A percentile compares a stretch with the other conserved stretches of the same genome.
These are phyloP conservation scores for Redunca redunca DNA, from an alignment of 2,113 vertebrate genomes.

Conservation along the genomic window DNA sequence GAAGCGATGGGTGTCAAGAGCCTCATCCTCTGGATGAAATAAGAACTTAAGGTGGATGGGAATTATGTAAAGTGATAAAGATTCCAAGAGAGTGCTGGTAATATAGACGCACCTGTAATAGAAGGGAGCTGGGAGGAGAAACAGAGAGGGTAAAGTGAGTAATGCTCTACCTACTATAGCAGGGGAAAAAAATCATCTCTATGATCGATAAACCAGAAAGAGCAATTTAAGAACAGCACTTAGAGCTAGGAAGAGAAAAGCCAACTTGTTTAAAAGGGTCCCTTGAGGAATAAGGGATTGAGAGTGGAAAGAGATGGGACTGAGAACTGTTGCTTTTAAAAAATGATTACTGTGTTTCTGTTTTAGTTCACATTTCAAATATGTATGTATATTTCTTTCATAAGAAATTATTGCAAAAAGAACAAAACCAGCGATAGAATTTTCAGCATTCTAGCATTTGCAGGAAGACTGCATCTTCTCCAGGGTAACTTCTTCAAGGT, in stretches of 20 bases:
- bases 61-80: not conserved
- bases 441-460: not conserved
- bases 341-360: not conserved
- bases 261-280: not conserved
- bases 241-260: not conserved
- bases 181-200: not conserved
- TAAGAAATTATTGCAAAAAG: not conserved
- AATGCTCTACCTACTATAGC: not conserved
- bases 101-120: not conserved
- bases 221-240: not conserved
- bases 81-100: not conserved
- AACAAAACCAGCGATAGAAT: not conserved
- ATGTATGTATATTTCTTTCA: not conserved
- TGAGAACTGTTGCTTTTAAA: not conserved
- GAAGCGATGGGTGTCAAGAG: not conserved
- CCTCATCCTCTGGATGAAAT: not conserved
- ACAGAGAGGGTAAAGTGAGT: not conserved
- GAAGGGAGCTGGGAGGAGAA: not conserved
- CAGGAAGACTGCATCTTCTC: not conserved
- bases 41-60: not conserved
- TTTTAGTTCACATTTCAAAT: not conserved
- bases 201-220: not conserved
- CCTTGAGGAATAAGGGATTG: not conserved
- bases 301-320: not conserved
- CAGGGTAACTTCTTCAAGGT: not conserved